These are phyloP conservation scores for Pocota personata DNA, from an alignment of 2,888 invertebrate genomes.

Conservation along the genomic window DNA sequence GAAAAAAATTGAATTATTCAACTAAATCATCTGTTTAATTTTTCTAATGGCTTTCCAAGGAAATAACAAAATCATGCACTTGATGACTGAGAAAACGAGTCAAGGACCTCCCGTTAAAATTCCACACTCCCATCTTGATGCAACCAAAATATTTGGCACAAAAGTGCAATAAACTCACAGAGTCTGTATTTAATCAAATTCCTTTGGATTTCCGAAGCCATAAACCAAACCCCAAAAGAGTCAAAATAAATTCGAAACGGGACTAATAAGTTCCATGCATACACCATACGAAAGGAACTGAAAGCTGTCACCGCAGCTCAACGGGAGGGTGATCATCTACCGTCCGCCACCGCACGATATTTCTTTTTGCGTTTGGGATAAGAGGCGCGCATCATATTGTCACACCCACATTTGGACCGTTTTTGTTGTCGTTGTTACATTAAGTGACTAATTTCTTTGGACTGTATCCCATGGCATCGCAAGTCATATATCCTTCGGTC, in stretches of 20 bases:
- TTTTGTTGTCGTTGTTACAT: not conserved
- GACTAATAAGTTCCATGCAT: conserved; percentile 62
- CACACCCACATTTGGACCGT: conserved; percentile 65
- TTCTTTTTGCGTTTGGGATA: not conserved
- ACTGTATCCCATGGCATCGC: conserved; percentile 36
- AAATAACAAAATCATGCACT: conserved; percentile 47
- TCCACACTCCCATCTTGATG: conserved; percentile 31
- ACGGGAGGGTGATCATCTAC: conserved; percentile 63
- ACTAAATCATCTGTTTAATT: conserved; percentile 67
- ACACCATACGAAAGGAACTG: conserved; percentile 35
- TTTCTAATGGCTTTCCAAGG: conserved; percentile 58
- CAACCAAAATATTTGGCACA: conserved; percentile 65
- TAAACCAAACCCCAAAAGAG: conserved; percentile 50
- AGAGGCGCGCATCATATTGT: conserved; percentile 56
- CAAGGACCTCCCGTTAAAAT: conserved; percentile 34
- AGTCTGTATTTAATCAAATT: conserved; percentile 64
- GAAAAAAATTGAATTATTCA: conserved; percentile 58
- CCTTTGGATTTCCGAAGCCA: conserved; percentile 46
- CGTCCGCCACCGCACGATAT: not conserved
- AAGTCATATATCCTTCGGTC: conserved; percentile 61
- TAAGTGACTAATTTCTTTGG: conserved; percentile 72
- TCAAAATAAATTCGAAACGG: conserved; percentile 56
- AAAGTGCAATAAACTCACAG: conserved; percentile 65
- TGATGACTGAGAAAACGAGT: conserved; percentile 57
- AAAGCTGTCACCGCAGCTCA: conserved; percentile 67